Base-by-base conservation (phyloP, 2,797 vertebrate species). In the Rhinogobio ventralis region DNA sequence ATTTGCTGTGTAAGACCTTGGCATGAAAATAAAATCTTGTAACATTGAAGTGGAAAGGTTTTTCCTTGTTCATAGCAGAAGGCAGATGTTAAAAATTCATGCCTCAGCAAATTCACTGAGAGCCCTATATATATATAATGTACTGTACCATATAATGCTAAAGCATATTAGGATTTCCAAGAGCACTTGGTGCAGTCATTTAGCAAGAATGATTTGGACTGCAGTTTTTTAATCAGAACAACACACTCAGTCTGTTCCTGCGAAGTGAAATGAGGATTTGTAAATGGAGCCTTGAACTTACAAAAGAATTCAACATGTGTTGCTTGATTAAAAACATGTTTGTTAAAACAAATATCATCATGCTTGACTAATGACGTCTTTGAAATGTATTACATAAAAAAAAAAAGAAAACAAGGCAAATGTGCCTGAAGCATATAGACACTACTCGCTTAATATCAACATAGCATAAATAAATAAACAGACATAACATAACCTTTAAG, bases 401-500 rank as follows among this genome's bases (percentile, higher is more conserved):
- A 78, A 71, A 66, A 23, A 13, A 42, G 19, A 77, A 84, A 68
- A 57, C 9, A 0, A 45, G n/a, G 6, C n/a, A 60, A 53, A 53
- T n/a, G 46, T 69, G 36, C 36, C 49, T 46, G 33, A 19, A 25
- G 49, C 33, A 68, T 53, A 14, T 8, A 78, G 64, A 60, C 51
- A 78, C 39, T n/a, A 46, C 19, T 23, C 2, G 8, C 49, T 60
- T 71, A 84, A 84, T 46, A 36, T 36, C 39, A 69, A 33, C 60
- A 53, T 69, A 55, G 64, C 64, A 78, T 51, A 74, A 67, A 75
- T 39, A 83, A 66, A 75, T 36, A 82, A 76, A 55, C 82, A 83
- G 60, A 62, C 25, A 57, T 49, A 51, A 76, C 60, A 76, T 39
- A n/a, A n/a, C 36, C 7, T 39, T 78, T 62, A 60, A 85, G 66